Evolutionary conservation across 1,140 invertebrate genomes (phyloP).

Genomic region (Aphaenogaster ashmeadi): DNA sequence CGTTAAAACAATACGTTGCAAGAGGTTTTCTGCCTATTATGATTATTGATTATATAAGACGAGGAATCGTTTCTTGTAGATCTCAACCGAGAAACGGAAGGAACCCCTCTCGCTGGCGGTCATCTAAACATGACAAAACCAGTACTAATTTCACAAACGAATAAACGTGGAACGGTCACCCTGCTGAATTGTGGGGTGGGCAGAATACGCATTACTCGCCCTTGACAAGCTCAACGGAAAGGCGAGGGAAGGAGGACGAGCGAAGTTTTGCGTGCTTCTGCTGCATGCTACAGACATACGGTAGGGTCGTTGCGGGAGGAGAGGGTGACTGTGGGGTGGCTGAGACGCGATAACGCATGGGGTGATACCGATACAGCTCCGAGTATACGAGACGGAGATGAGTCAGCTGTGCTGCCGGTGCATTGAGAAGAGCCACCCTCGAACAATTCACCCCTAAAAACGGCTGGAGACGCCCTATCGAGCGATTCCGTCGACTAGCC

Average conservation of each 20-base stretch:
- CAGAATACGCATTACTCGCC: slow-evolving; percentile 63
- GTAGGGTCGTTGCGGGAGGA: slow-evolving; percentile 71
- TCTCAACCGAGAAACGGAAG: neutral
- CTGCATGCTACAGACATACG: slow-evolving; percentile 78
- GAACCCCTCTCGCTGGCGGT: slow-evolving; percentile 62
- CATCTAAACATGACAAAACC: slow-evolving; percentile 85
- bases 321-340: slow-evolving; percentile 42
- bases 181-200: slow-evolving; percentile 52
- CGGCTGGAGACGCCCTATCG: neutral
- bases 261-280: slow-evolving; percentile 52
- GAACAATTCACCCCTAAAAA: slow-evolving; percentile 40
- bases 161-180: slow-evolving; percentile 80
- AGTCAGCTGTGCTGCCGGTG: slow-evolving; percentile 76
- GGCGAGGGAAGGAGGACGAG: slow-evolving; percentile 70
- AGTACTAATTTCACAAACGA: slow-evolving; percentile 87
- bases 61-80: slow-evolving; percentile 43
- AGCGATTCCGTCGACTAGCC: slow-evolving; percentile 32
- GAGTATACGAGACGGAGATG: slow-evolving; percentile 75
- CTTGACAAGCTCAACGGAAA: slow-evolving; percentile 64
- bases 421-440: slow-evolving; percentile 53
- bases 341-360: slow-evolving; percentile 81
- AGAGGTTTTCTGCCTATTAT: neutral
- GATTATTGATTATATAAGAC: neutral
- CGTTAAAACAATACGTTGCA: neutral
- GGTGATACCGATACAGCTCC: slow-evolving; percentile 84